Conservation (phyloP, 2,113 vertebrate genomes). For the Dolichotis patagonum region DNA sequence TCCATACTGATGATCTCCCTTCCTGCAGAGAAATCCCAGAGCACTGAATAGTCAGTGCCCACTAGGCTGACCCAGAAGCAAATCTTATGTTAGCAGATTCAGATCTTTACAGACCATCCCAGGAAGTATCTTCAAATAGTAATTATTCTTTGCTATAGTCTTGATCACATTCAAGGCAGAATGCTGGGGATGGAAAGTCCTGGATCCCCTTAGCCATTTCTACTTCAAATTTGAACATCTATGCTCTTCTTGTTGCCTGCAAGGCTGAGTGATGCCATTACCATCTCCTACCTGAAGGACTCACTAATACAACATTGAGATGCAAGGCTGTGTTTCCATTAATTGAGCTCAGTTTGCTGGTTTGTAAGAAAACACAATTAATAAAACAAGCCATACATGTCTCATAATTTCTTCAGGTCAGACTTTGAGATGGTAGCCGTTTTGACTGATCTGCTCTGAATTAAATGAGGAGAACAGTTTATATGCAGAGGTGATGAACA, state of each 20-base stretch:
- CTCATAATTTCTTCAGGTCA: background rate
- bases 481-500: background rate
- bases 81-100: background rate
- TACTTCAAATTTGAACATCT: background rate
- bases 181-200: background rate
- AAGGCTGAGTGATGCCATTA: conserved; percentile 9
- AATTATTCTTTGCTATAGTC: conserved; percentile 48
- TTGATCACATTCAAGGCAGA: conserved; percentile 6
- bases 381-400: background rate
- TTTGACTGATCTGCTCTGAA: conserved; percentile 3
- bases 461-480: background rate
- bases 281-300: conserved; percentile 52
- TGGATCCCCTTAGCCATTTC: conserved; percentile 21
- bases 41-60: rapidly evolving
- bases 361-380: conserved; percentile 41
- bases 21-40: background rate
- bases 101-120: rapidly evolving
- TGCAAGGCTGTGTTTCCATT: rapidly evolving
- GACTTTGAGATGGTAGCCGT: background rate
- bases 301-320: background rate
- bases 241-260: conserved; percentile 50
- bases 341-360: background rate
- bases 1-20: background rate
- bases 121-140: background rate
- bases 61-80: background rate